Percentiles rank a stretch among this genome's conserved stretches.
Evolutionary conservation across 30 jellyfish, hydroid and myxozoan genomes (phyloP).

Genomic region (Turritopsis dohrnii): DNA sequence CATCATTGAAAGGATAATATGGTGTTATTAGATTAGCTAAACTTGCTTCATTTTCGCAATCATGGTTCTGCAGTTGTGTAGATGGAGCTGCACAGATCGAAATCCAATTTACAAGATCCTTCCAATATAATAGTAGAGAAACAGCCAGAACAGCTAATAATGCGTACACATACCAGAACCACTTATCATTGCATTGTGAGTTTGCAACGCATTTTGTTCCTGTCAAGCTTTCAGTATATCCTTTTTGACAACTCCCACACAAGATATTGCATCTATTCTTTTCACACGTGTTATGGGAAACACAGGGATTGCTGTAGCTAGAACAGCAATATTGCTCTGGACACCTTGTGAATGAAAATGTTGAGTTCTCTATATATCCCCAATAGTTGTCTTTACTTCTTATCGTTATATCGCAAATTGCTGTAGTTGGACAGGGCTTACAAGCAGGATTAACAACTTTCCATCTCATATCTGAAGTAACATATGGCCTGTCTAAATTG

Average conservation of each 20-base stretch:
- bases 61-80: not conserved
- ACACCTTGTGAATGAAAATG: not conserved
- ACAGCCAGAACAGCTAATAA: not conserved
- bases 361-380: not conserved
- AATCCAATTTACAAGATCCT: not conserved
- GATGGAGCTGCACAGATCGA: not conserved
- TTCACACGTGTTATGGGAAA: not conserved
- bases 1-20: not conserved
- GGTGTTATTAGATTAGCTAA: not conserved
- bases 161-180: not conserved
- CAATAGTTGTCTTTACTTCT: not conserved
- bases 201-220: not conserved
- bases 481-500: not conserved
- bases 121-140: not conserved
- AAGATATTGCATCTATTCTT: not conserved
- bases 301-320: not conserved
- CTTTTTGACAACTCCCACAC: not conserved
- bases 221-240: not conserved
- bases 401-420: not conserved
- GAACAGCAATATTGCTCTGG: not conserved
- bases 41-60: not conserved
- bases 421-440: not conserved
- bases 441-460: not conserved
- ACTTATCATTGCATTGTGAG: not conserved
- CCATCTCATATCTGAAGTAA: not conserved